Conservation (phyloP, 1,140 invertebrate genomes). For the Phymorhynchus buccinoides region DNA sequence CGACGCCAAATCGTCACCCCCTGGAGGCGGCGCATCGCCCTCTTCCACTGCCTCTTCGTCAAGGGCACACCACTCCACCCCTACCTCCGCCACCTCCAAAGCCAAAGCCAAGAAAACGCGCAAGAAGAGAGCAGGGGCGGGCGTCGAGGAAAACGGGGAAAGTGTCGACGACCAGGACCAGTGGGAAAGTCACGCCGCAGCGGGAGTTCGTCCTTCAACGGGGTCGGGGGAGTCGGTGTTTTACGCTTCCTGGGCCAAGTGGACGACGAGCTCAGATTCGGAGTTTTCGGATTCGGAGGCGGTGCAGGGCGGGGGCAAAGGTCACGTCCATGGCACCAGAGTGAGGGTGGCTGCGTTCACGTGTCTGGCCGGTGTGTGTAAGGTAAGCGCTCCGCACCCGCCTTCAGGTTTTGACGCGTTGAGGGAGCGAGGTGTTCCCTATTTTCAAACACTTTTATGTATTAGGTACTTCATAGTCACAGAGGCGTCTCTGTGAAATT, state of each 20-base stretch:
- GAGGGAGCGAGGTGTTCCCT: no score
- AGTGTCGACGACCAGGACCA: background rate
- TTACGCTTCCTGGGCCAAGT: slow-evolving; percentile 53
- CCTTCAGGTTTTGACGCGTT: no score
- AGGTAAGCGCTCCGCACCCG: no score
- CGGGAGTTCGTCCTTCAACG: background rate
- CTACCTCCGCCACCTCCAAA: slow-evolving; percentile 29
- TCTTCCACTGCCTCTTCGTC: slow-evolving; percentile 8
- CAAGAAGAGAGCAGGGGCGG: slow-evolving; percentile 49
- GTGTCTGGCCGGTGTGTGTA: slow-evolving; percentile 64
- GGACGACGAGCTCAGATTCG: slow-evolving; percentile 72
- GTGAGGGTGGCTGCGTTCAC: slow-evolving; percentile 68
- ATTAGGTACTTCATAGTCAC: no score
- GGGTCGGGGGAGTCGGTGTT: background rate
- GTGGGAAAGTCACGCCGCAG: background rate
- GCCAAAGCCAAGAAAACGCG: slow-evolving; percentile 45
- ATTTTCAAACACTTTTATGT: no score
- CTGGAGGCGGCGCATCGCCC: slow-evolving; percentile 28
- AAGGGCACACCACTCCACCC: background rate
- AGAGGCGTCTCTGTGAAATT: no score
- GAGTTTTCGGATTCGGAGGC: slow-evolving; percentile 72
- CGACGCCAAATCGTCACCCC: slow-evolving; percentile 46
- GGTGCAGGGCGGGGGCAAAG: slow-evolving; percentile 61
- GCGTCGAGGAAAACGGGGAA: slow-evolving; percentile 36
- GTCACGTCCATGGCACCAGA: slow-evolving; percentile 58